Percentiles rank a stretch among this genome's conserved stretches.
Evolutionary conservation across 2,113 vertebrate species (phyloP).

Genomic region (Bothrops jararaca): DNA sequence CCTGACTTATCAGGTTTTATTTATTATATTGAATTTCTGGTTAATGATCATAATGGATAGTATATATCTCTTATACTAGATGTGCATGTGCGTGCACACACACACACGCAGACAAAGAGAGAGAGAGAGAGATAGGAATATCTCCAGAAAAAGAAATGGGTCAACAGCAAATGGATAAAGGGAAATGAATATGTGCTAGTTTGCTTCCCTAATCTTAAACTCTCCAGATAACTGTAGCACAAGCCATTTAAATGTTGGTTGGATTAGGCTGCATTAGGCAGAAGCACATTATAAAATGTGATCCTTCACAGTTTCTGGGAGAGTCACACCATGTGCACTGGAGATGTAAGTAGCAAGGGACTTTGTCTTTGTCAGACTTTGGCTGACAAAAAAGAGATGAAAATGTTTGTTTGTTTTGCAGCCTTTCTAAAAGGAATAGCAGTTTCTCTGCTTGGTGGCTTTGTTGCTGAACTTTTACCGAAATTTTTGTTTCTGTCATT

Average conservation of each 20-base stretch:
- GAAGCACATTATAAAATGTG: not conserved
- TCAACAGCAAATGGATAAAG: not conserved
- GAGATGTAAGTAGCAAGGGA: not conserved
- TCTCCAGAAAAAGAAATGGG: not conserved
- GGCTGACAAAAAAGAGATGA: not conserved
- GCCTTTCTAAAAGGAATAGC: not conserved
- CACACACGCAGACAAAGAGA: not conserved
- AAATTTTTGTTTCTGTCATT: not conserved
- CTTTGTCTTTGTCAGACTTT: not conserved
- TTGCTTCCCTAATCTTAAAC: not conserved
- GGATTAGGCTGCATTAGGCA: not conserved
- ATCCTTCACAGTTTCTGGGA: not conserved
- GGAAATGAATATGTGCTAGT: not conserved
- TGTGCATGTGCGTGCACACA: accelerated
- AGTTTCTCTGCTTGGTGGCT: not conserved
- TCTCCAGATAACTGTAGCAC: not conserved
- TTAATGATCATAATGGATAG: not conserved
- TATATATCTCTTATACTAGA: not conserved
- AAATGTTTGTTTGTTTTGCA: not conserved
- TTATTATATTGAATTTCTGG: not conserved
- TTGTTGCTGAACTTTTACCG: not conserved
- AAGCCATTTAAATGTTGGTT: not conserved
- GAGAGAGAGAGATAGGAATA: not conserved
- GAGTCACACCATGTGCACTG: not conserved
- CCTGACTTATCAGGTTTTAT: not conserved